These are phyloP conservation scores for Coendou prehensilis DNA, from an alignment of 2,797 vertebrate species.

Conservation along the genomic window DNA sequence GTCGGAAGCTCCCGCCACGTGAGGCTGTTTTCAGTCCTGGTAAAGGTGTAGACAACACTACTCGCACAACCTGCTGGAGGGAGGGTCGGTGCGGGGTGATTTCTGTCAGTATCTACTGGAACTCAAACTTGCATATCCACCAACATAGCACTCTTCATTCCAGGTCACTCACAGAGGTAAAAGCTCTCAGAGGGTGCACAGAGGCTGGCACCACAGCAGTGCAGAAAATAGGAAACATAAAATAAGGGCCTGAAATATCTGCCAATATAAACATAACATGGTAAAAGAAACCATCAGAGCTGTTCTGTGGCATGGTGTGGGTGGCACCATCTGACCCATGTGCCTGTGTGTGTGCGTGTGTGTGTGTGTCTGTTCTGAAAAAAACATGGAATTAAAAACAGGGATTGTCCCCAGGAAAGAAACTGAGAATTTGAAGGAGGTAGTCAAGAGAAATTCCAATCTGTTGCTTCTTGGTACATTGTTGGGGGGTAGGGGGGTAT, in stretches of 20 bases:
- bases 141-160: not conserved
- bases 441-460: constrained; percentile 4
- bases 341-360: not conserved
- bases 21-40: not conserved
- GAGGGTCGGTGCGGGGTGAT: not conserved
- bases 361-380: not conserved
- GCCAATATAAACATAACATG: not conserved
- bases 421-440: not conserved
- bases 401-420: not conserved
- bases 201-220: not conserved
- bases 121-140: not conserved
- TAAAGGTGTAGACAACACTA: not conserved
- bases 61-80: not conserved
- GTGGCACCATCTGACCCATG: not conserved
- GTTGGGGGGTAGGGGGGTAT: not conserved
- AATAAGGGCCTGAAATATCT: not conserved
- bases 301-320: not conserved
- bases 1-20: not conserved
- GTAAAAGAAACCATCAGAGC: not conserved
- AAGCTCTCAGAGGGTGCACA: not conserved
- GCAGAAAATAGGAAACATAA: not conserved
- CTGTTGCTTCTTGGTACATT: not conserved
- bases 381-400: constrained; percentile 1
- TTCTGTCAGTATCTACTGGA: not conserved
- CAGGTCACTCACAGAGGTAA: not conserved